Evolutionary conservation across 2,888 invertebrate genomes (phyloP), one percentile per base, ranked within the genome.

Genomic region (Eupithecia tripunctaria): DNA sequence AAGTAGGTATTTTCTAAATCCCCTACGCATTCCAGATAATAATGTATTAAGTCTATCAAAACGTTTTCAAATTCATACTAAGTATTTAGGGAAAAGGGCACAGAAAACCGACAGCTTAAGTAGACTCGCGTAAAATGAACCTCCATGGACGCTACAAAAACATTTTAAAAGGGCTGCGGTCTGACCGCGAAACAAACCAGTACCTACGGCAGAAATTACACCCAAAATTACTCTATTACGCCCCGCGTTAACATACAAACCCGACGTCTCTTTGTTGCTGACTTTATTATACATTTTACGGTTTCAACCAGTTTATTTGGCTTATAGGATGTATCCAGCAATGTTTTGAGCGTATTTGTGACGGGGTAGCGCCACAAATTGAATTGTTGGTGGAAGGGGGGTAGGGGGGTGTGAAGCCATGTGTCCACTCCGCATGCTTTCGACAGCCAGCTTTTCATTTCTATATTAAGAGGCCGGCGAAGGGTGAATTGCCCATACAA

Each of bases 361-460:
- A 78, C 74, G 76, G 78, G 72, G 75, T 66, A 68, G 75, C 68
- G 74, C 79, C 78, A 75, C 78, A 81, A 82, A 82, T 82, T 82
- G 81, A 81, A 81, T 82, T 80, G 81, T 79, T 66, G 78, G 78
- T 38, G 70, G 67, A 66, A 12, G 67, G 66, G 67, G 62, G 59
- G 41, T 56, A 27, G 27, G 67, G 72, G 60, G 74, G 60, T 64
- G 76, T 71, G 71, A 64, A 70, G 72, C 69, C 70, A 76, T 76
- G 72, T 77, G 77, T 78, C 78, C 76, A 76, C 68, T 73, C 73
- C 74, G 75, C 76, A 74, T 79, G 78, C 72, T 78, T 79, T 80
- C 77, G 79, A 79, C 79, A 78, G 79, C 71, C 67, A 75, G 78
- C 77, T 77, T 80, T 80, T 79, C 78, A 79, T 79, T 77, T 73